Conservation (phyloP, 2,888 invertebrate species). For the Reticulitermes lucifugus region DNA sequence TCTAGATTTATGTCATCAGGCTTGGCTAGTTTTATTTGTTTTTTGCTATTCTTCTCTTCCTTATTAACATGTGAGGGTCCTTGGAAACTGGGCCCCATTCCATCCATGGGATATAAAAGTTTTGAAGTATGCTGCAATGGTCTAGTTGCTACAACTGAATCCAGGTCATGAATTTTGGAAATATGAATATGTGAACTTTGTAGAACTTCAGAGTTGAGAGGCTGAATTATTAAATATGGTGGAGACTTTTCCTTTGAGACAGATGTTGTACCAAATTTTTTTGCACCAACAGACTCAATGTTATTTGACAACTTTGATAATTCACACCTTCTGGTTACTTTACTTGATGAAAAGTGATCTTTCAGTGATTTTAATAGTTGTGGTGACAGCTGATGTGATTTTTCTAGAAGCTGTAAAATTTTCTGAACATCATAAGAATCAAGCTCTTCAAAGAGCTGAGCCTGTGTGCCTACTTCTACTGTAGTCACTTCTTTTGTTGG, state of each 20-base stretch:
- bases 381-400: constrained; percentile 34
- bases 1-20: background rate
- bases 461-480: constrained; percentile 41
- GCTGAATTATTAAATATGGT: background rate
- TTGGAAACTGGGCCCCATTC: background rate
- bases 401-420: constrained; percentile 35
- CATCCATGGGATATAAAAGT: background rate
- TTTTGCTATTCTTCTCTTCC: background rate
- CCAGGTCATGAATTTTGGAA: background rate
- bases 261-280: background rate
- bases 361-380: constrained; percentile 31
- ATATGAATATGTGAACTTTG: background rate
- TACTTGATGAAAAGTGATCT: constrained; percentile 36
- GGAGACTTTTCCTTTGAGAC: background rate
- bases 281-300: background rate
- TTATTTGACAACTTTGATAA: background rate
- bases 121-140: background rate
- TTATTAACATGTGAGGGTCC: background rate
- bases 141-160: background rate
- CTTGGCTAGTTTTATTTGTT: background rate
- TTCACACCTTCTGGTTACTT: background rate
- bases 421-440: constrained; percentile 28
- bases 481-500: background rate
- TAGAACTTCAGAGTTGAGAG: background rate
- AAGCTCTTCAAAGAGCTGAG: constrained; percentile 34